Evolutionary conservation across 2,113 vertebrate species (phyloP).

Genomic region (Lampris megalopsis): DNA sequence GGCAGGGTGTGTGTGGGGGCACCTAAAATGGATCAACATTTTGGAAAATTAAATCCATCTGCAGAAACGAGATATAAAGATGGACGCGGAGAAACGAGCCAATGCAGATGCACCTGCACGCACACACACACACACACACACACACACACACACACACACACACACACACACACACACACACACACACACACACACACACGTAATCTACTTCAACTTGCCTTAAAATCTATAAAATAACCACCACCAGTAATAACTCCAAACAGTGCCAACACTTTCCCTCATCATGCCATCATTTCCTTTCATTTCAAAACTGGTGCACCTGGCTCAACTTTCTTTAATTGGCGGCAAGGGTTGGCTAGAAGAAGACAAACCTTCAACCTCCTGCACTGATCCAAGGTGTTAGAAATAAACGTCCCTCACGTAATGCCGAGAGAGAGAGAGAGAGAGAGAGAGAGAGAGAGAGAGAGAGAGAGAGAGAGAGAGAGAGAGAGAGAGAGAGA

Average conservation of each 20-base stretch:
- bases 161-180: constrained; percentile 40
- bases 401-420: constrained; percentile 64
- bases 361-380: constrained; percentile 12
- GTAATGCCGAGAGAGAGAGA: constrained; percentile 52
- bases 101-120: no score
- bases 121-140: constrained; percentile 9
- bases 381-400: constrained; percentile 61
- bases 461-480: constrained; percentile 13
- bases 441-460: no score
- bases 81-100: no score
- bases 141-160: constrained; percentile 9
- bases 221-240: constrained; percentile 36
- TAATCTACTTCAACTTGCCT: constrained; percentile 17
- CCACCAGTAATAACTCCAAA: constrained; percentile 12
- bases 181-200: constrained; percentile 33
- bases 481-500: not conserved
- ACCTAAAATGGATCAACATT: no score
- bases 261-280: constrained; percentile 44
- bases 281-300: constrained; percentile 7
- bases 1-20: no score
- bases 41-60: no score
- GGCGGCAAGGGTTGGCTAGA: constrained; percentile 36
- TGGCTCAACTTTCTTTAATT: constrained; percentile 40
- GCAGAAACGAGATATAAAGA: no score
- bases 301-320: constrained; percentile 63